Conservation (phyloP, 2,797 vertebrate genomes). For the Eulemur rubriventer region DNA sequence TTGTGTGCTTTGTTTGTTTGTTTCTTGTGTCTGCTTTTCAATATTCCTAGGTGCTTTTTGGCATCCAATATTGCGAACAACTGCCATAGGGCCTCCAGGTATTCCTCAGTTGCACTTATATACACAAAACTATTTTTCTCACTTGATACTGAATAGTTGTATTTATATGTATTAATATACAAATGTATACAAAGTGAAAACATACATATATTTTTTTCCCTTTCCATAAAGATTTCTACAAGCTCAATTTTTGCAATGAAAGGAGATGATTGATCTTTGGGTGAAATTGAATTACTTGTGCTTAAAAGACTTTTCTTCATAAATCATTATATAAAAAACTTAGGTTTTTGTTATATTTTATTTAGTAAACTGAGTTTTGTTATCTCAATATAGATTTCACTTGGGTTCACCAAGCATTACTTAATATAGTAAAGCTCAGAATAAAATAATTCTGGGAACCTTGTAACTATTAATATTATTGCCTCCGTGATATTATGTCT, state of each 20-base stretch:
- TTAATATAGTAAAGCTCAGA: conserved; percentile 33
- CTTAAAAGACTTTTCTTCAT: background rate
- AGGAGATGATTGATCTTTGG: background rate
- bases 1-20: background rate
- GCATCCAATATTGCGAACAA: background rate
- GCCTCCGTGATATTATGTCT: background rate
- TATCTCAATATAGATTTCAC: background rate
- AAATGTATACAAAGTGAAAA: background rate
- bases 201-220: background rate
- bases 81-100: background rate
- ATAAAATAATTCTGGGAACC: background rate
- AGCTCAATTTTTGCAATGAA: background rate
- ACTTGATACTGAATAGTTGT: background rate
- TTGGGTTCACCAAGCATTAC: background rate
- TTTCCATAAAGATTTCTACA: background rate
- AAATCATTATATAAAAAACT: background rate
- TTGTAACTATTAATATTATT: background rate
- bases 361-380: background rate
- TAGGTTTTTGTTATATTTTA: background rate
- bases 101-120: background rate
- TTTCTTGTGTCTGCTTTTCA: background rate
- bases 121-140: background rate
- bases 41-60: background rate
- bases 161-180: background rate
- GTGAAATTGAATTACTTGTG: conserved; percentile 2